A percentile compares a stretch with the other conserved stretches of the same genome.
Evolutionary conservation across 1,140 invertebrate species (phyloP).

Genomic region (Liolophura sinensis): DNA sequence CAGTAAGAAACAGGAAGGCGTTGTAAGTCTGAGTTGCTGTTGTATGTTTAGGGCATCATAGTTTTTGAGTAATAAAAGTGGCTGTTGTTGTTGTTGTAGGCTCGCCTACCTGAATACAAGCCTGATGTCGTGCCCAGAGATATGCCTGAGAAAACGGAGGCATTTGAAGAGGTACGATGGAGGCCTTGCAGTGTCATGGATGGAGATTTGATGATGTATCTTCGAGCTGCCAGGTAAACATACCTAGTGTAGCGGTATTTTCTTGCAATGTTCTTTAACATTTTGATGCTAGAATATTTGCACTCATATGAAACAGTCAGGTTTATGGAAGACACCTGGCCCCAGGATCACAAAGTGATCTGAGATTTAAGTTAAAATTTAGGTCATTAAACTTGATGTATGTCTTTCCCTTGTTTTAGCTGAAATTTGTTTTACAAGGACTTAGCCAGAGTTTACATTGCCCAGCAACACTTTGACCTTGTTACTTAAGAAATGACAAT

Average conservation of each 20-base stretch:
- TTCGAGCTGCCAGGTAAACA: constrained; percentile 85
- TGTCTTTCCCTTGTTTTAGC: no score
- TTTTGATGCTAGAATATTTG: background rate
- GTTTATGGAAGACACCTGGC: background rate
- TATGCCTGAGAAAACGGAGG: constrained; percentile 75
- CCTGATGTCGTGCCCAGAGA: constrained; percentile 67
- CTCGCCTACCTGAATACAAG: constrained; percentile 78
- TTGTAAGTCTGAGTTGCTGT: no score
- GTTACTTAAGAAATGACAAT: no score
- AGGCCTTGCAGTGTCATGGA: constrained; percentile 82
- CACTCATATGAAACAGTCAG: background rate
- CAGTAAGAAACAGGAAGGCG: no score
- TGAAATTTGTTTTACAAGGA: no score
- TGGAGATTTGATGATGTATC: constrained; percentile 95
- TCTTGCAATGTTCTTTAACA: no score
- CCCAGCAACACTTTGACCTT: no score
- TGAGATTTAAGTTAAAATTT: no score
- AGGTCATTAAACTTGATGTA: no score
- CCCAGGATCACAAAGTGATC: no score
- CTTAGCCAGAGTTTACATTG: no score
- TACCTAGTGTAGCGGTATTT: background rate
- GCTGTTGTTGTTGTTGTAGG: constrained; percentile 60
- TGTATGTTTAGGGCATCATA: no score
- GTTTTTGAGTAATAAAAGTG: background rate
- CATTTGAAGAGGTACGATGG: constrained; percentile 90